Conservation (phyloP, 2,797 vertebrate genomes). For the Ctenopoma multispine region DNA sequence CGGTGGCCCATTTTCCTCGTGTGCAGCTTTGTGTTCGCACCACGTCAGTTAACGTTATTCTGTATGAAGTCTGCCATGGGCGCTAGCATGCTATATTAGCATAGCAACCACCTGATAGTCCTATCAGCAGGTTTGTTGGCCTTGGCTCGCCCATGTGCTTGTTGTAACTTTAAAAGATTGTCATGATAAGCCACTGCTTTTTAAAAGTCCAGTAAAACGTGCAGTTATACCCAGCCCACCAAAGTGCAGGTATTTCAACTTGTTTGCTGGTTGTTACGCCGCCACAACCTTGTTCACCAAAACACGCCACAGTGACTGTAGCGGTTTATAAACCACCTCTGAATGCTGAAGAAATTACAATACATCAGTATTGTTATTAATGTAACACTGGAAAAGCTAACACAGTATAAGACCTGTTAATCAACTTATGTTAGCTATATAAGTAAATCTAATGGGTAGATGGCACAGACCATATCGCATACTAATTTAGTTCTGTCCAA, state of each 20-base stretch:
- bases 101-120: neutral
- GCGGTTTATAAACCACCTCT: neutral
- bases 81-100: conserved; percentile 60
- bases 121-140: neutral
- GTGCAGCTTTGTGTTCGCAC: conserved; percentile 41
- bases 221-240: rapidly evolving
- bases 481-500: neutral
- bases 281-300: neutral
- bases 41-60: neutral
- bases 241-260: neutral
- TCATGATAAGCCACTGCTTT: neutral
- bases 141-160: neutral
- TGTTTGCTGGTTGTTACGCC: neutral
- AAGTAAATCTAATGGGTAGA: too few relatives aligned
- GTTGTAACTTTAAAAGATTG: neutral
- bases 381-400: neutral
- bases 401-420: neutral
- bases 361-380: neutral
- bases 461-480: too few relatives aligned
- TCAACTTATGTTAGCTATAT: rapidly evolving
- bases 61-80: conserved; percentile 10
- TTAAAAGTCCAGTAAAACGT: neutral
- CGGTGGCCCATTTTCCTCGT: conserved; percentile 18
- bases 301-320: neutral
- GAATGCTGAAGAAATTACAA: neutral